Evolutionary conservation across 2,113 vertebrate species (phyloP), one percentile per base, ranked within the genome.

Genomic region (Grammomys dolichurus): DNA sequence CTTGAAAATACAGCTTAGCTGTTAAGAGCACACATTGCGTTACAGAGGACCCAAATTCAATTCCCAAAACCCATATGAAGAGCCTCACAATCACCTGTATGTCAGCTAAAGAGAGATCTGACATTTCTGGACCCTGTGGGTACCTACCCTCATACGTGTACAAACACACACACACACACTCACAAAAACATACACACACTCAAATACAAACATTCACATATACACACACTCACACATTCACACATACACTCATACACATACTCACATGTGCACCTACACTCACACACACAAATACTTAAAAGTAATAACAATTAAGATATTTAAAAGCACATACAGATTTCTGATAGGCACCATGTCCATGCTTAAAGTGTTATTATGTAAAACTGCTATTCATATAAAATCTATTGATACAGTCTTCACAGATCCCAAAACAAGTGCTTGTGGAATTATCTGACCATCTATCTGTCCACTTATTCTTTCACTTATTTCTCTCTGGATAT

Each of bases 341-440:
- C 22, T 31, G 20, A 19, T 4, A 58, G 46, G 5, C 17, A 12
- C 1, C 22, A 3, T 58, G 6, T 69, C n/a, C 33, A 13, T 48
- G 70, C 36, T 76, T 16, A 7, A 24, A 19, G n/a, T 12, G 5
- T 76, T 48, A 5, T 40, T 36, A 6, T 10, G 24, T 40, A 8
- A 72, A 33, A 11, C 28, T 12, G 1, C 0, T 51, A 13, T 31
- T 78, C 6, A 43, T 4, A 17, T 11, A n/a, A 24, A 51, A n/a
- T n/a, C 17, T 20, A 28, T n/a, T 8, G 31, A 56, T 14, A 22
- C 36, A 5, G 54, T 4, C 72, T 51, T 63, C 4, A 36, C 10
- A 0, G 22, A 20, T 36, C 12, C 56, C 26, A 3, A 24, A 3
- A 1, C 48, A 40, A 9, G 54, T 89, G 36, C 58, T 31, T 24